Evolutionary conservation across 2,888 invertebrate species (phyloP), one percentile per base, ranked within the genome.

Genomic region (Eurytoma californica): DNA sequence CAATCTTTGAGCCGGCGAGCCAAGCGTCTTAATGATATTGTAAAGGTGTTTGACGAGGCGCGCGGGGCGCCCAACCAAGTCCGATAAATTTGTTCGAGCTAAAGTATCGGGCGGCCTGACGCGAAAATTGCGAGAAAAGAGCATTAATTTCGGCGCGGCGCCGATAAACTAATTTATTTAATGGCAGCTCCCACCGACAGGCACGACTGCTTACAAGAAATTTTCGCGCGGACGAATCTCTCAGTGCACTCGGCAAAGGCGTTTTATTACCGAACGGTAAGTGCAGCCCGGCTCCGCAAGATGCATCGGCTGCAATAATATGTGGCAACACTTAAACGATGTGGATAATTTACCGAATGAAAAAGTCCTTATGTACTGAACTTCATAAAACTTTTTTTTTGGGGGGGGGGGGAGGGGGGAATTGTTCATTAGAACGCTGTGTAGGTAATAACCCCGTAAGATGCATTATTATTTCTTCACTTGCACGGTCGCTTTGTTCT

Each of bases 241-340:
- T 1, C 65, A 65, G 70, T 70, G 20, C 57, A 18, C 51, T 30
- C 57, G 70, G 53, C 66, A 66, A 63, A 68, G 9, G 57, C 57
- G 28, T 73, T 78, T 55, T 73, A 73, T 78, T 72, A 55, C 67
- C 47, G 49, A 55, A 70, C 57, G 49, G 70, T 65, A 69, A 63
- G 69, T 76, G 61, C 53, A 76, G 68, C 69, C 55, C 4, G 49
- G 30, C 53, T 69, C 16, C 30, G 16, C 51, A 49, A 16, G 7
- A 57, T 49, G n/a, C 63, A 51, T 63, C 72, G 39, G 51, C 24
- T 30, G 51, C 63, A 53, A 61, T 60, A 70, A 69, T 12, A 18
- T 72, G 72, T 72, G 53, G 72, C 63, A 72, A 72, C 72, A 55
- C 55, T 72, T 72, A 72, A 72, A 63, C 53, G 72, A n/a, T 63